Conservation (phyloP, 1,140 invertebrate genomes). For the Zaprionus camerounensis region DNA sequence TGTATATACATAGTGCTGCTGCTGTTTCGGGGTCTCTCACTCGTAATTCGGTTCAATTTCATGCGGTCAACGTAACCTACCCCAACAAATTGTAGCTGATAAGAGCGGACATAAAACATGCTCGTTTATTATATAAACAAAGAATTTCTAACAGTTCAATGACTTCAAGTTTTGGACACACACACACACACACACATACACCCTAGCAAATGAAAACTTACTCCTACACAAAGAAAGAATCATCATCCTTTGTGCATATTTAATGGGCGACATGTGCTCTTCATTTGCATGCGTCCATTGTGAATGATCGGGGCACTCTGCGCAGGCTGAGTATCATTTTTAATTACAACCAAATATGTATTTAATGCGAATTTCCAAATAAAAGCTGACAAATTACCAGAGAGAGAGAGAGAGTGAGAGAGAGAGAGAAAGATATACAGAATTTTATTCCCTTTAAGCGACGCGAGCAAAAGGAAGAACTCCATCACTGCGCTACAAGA, state of each 20-base stretch:
- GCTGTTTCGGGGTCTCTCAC: constrained; percentile 1
- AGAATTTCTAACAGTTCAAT: constrained; percentile 45
- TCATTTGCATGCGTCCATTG: constrained; percentile 45
- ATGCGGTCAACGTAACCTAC: constrained; percentile 61
- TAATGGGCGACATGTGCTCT: constrained; percentile 51
- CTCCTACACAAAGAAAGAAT: background rate
- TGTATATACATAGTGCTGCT: constrained; percentile 2
- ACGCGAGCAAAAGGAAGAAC: constrained; percentile 1
- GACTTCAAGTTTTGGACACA: constrained; percentile 41
- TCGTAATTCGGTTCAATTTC: constrained; percentile 49
- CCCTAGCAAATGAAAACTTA: background rate
- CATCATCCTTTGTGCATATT: constrained; percentile 35
- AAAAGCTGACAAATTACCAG: constrained; percentile 30
- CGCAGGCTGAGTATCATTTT: constrained; percentile 36
- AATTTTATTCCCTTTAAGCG: background rate
- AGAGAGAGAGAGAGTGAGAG: background rate
- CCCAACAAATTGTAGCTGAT: constrained; percentile 63
- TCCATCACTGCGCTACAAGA: constrained; percentile 5
- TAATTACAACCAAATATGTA: constrained; percentile 43
- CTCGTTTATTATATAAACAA: constrained; percentile 18
- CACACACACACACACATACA: constrained; percentile 1
- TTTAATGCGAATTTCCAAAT: constrained; percentile 45
- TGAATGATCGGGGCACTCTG: constrained; percentile 25
- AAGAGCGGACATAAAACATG: constrained; percentile 34
- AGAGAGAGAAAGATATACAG: background rate